A percentile compares a stretch with the other conserved stretches of the same genome.
Evolutionary conservation across 2,797 vertebrate genomes (phyloP).

Genomic region (Lycodopsis pacificus): DNA sequence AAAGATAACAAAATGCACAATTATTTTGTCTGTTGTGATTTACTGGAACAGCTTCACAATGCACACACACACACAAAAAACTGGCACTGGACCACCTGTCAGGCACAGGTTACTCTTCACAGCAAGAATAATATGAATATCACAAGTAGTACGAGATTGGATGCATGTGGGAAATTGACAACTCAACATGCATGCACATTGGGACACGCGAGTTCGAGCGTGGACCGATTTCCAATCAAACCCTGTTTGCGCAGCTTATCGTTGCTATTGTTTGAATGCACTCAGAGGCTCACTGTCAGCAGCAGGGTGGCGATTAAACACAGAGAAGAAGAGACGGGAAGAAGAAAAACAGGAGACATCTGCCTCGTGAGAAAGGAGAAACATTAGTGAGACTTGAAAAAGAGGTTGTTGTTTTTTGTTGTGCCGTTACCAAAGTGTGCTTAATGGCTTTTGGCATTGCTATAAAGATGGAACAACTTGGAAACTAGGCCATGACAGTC

Average conservation of each 20-base stretch:
- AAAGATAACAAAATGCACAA: constrained; percentile 9
- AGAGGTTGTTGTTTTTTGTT: constrained; percentile 1
- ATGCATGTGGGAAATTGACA: constrained; percentile 32
- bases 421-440: constrained; percentile 49
- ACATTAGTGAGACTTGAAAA: constrained; percentile 32
- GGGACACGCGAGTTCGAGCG: not conserved
- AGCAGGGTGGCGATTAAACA: constrained; percentile 38
- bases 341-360: constrained; percentile 13
- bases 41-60: constrained; percentile 4
- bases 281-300: constrained; percentile 24
- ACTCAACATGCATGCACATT: constrained; percentile 2
- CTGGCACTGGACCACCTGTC: constrained; percentile 13
- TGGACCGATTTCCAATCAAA: constrained; percentile 26
- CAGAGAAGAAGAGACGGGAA: constrained; percentile 21
- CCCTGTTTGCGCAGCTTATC: constrained; percentile 40
- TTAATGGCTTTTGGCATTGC: constrained; percentile 65
- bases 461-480: constrained; percentile 56
- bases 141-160: constrained; percentile 20
- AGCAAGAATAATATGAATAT: constrained; percentile 30
- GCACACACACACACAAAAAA: constrained; percentile 2
- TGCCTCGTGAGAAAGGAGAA: constrained; percentile 34
- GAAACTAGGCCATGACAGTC: constrained; percentile 69
- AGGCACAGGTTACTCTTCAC: constrained; percentile 41
- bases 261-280: constrained; percentile 40
- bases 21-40: constrained; percentile 1